A percentile compares a stretch with the other conserved stretches of the same genome.
Evolutionary conservation across 2,797 vertebrate species (phyloP).

Genomic region (Anableps anableps): DNA sequence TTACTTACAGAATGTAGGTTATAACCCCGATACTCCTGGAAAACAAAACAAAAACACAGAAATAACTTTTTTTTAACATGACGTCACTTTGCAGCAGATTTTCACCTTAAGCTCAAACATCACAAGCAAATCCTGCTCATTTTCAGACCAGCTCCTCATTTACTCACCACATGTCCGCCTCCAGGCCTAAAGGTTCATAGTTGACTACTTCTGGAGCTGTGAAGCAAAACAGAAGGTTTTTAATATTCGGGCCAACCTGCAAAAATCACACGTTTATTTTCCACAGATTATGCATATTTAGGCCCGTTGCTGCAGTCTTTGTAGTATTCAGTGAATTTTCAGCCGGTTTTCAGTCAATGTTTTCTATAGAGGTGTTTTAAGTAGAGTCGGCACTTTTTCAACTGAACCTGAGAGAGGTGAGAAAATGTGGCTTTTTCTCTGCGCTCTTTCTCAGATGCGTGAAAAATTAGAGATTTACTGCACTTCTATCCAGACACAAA

Average conservation of each 20-base stretch:
- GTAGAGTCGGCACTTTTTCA: neutral
- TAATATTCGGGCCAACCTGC: slow-evolving; percentile 16
- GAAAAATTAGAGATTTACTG: slow-evolving; percentile 1
- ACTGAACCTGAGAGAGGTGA: neutral
- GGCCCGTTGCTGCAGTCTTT: neutral
- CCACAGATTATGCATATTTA: neutral
- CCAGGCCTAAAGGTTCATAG: slow-evolving; percentile 96
- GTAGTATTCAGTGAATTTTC: neutral
- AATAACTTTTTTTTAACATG: neutral
- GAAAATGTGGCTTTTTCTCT: neutral
- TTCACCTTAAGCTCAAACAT: slow-evolving; percentile 21
- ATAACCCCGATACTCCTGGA: slow-evolving; percentile 84
- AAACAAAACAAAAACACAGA: no score
- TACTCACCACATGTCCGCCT: slow-evolving; percentile 99
- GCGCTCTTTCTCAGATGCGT: slow-evolving; percentile 2
- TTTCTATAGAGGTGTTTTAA: neutral
- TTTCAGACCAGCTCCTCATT: slow-evolving; percentile 13
- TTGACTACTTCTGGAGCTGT: slow-evolving; percentile 98
- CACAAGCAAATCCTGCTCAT: neutral
- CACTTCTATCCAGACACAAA: neutral
- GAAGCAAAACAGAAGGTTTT: neutral
- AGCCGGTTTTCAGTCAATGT: neutral
- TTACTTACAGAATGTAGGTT: slow-evolving; percentile 85
- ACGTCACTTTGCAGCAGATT: slow-evolving; percentile 29
- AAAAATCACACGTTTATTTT: neutral